phyloP scores from a whole-genome alignment of 1,140 invertebrate species.

The Stenopsyche tienmushanensis region DNA sequence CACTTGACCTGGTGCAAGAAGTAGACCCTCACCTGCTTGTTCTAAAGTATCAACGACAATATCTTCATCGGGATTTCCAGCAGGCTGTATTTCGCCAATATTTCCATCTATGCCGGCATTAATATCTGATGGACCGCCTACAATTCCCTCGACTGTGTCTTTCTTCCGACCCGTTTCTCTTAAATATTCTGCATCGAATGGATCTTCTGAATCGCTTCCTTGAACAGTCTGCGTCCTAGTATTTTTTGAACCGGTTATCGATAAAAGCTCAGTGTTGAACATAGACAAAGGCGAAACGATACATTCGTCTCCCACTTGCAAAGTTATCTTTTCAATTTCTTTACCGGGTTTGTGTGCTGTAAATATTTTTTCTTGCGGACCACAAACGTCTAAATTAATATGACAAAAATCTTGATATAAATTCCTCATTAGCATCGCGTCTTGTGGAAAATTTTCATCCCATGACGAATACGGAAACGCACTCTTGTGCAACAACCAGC shows the following conservation, averaged over 20 bases:
- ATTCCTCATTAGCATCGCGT: constrained; percentile 75
- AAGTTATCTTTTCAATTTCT: constrained; percentile 72
- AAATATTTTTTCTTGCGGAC: constrained; percentile 79
- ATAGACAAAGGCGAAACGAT: constrained; percentile 87
- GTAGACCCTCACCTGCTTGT: constrained; percentile 60
- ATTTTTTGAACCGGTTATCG: constrained; percentile 74
- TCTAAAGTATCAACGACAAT: constrained; percentile 79
- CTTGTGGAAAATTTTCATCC: constrained; percentile 67
- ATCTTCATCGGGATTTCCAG: constrained; percentile 67
- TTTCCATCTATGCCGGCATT: constrained; percentile 65
- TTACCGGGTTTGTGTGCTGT: constrained; percentile 71
- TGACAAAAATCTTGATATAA: constrained; percentile 91
- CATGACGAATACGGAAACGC: constrained; percentile 86
- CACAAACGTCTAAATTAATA: constrained; percentile 84
- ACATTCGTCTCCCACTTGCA: constrained; percentile 88
- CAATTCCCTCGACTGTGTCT: constrained; percentile 45
- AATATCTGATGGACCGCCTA: constrained; percentile 55
- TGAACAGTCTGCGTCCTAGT: constrained; percentile 73
- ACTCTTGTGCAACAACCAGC: constrained; percentile 83
- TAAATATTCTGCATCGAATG: constrained; percentile 89
- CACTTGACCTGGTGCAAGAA: constrained; percentile 73
- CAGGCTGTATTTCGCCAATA: constrained; percentile 49
- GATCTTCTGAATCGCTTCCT: constrained; percentile 86
- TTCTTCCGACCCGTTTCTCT: constrained; percentile 78
- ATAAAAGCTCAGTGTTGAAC: constrained; percentile 87